These are phyloP conservation scores for Sisor rabdophorus DNA, from an alignment of 2,113 vertebrate species.

Conservation along the genomic window DNA sequence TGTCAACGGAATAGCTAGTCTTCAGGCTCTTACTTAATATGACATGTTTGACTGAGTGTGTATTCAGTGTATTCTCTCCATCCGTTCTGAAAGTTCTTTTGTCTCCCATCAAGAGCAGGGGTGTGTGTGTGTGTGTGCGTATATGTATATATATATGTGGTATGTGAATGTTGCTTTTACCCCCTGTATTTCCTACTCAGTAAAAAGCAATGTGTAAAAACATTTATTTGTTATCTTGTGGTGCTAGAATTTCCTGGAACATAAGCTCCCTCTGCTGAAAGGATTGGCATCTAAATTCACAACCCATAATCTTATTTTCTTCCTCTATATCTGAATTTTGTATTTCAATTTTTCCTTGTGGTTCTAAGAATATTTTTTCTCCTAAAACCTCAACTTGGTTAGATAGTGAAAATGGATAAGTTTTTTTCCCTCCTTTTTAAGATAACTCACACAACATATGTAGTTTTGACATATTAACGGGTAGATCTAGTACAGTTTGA, in stretches of 20 bases:
- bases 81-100: slow-evolving; percentile 12
- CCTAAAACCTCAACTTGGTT: neutral
- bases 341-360: neutral
- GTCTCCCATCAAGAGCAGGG: slow-evolving; percentile 17
- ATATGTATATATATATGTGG: neutral
- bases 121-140: slow-evolving; percentile 1
- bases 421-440: neutral
- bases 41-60: slow-evolving; percentile 46
- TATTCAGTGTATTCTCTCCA: slow-evolving; percentile 28
- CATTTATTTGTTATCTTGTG: slow-evolving; percentile 34
- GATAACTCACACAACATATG: neutral
- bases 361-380: neutral
- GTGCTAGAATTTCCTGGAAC: slow-evolving; percentile 30
- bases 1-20: slow-evolving; percentile 25
- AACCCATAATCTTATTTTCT: slow-evolving; percentile 9
- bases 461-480: neutral
- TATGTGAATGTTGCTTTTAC: slow-evolving; percentile 5
- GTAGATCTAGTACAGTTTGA: neutral
- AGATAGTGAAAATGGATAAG: neutral
- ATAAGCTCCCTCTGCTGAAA: slow-evolving; percentile 40
- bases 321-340: neutral
- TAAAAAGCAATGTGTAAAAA: slow-evolving; percentile 34
- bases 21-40: slow-evolving; percentile 40
- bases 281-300: slow-evolving; percentile 14
- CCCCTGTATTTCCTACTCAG: slow-evolving; percentile 16